phyloP scores from a whole-genome alignment of 2,113 vertebrate genomes.

The Dromiciops gliroides region DNA sequence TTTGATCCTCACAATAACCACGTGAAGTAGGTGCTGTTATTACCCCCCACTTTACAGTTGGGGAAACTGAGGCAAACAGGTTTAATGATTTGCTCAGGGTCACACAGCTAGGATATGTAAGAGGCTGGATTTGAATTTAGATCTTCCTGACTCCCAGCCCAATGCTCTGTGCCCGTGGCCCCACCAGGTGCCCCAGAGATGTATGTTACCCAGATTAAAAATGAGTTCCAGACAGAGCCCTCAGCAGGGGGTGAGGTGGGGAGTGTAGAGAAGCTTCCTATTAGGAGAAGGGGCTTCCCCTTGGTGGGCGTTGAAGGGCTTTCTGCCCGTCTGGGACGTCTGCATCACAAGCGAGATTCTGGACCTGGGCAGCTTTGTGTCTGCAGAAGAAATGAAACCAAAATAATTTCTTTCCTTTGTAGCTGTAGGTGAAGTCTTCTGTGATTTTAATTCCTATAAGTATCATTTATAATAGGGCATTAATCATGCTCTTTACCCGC shows the following conservation, averaged over 20 bases:
- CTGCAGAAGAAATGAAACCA: no score
- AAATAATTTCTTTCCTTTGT: background rate
- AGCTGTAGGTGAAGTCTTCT: background rate
- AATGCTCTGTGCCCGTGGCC: background rate
- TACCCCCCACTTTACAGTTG: no score
- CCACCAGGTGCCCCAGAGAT: background rate
- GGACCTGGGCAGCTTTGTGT: no score
- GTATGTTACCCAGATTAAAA: background rate
- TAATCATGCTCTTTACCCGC: background rate
- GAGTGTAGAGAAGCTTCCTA: background rate
- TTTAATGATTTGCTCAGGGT: background rate
- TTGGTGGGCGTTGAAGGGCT: no score
- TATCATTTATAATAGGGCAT: background rate
- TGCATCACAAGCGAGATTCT: no score
- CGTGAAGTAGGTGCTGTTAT: no score
- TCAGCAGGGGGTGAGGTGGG: no score
- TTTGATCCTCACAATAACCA: no score
- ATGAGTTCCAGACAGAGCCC: background rate
- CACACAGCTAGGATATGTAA: background rate
- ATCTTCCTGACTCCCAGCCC: no score
- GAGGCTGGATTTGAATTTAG: background rate
- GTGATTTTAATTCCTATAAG: conserved; percentile 2
- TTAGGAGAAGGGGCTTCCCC: background rate
- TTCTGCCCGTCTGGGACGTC: no score
- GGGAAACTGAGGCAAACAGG: background rate